phyloP scores from a whole-genome alignment of 2,888 invertebrate genomes.

The Pilophorus perplexus region DNA sequence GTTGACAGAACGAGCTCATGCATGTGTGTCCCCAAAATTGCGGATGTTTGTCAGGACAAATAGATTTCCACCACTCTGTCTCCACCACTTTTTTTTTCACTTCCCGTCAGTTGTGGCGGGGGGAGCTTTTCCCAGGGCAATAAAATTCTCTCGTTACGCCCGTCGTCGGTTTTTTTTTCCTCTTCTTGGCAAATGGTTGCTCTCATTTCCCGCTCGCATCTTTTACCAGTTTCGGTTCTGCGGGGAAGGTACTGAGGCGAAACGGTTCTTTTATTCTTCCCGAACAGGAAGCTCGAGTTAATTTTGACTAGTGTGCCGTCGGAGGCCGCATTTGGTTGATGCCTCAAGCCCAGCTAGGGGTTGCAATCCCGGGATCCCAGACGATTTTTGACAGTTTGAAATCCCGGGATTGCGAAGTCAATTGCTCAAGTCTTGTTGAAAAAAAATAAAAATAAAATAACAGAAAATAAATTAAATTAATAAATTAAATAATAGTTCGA shows the following conservation, averaged over 20 bases:
- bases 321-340: no score
- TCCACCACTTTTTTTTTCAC: background rate
- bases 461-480: no score
- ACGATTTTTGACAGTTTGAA: no score
- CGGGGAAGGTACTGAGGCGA: background rate
- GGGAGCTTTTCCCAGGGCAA: background rate
- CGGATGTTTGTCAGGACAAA: conserved; percentile 14
- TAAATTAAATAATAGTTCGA: no score
- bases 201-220: conserved; percentile 9
- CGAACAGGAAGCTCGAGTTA: no score
- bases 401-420: no score
- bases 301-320: no score
- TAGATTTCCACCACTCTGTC: background rate
- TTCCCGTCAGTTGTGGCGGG: background rate
- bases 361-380: no score
- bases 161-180: no score
- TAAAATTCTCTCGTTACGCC: conserved; percentile 11
- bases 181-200: background rate
- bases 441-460: no score
- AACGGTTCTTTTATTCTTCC: background rate
- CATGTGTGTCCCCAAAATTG: background rate
- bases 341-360: no score
- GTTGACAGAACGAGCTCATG: background rate
- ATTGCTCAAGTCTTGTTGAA: no score
- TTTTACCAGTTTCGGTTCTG: background rate